A percentile compares a stretch with the other conserved stretches of the same genome.
These are phyloP conservation scores for Amblyraja radiata DNA, from an alignment of 2,797 vertebrate species.

Conservation along the genomic window DNA sequence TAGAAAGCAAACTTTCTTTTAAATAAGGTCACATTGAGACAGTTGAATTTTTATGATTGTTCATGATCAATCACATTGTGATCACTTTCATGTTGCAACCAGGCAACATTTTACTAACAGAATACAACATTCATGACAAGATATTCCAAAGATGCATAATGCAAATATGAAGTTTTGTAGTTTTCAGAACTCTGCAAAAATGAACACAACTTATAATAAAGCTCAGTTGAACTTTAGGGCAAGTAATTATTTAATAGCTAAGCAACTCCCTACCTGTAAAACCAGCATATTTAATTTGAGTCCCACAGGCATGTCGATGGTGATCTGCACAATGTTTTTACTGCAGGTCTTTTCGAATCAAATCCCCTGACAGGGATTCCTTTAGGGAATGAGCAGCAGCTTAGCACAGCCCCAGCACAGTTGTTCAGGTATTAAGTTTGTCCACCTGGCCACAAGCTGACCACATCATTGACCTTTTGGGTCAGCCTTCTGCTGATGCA, in stretches of 20 bases:
- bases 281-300: constrained; percentile 47
- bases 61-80: too few relatives aligned
- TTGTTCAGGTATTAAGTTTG: constrained; percentile 74
- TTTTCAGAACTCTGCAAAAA: background rate
- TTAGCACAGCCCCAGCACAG: constrained; percentile 54
- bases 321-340: constrained; percentile 51
- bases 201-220: background rate
- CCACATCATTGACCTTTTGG: constrained; percentile 34
- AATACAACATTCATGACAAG: too few relatives aligned
- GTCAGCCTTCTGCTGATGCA: constrained; percentile 34
- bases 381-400: constrained; percentile 45
- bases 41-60: too few relatives aligned
- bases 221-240: background rate
- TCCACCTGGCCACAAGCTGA: constrained; percentile 33
- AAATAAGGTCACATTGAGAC: too few relatives aligned
- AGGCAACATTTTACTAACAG: too few relatives aligned
- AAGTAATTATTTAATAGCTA: constrained; percentile 55
- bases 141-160: background rate
- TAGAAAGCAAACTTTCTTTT: too few relatives aligned
- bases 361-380: constrained; percentile 37
- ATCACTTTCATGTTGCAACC: too few relatives aligned
- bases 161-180: background rate
- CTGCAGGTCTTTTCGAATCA: constrained; percentile 52
- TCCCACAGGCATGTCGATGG: constrained; percentile 52
- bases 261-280: constrained; percentile 58